phyloP scores from a whole-genome alignment of 1,140 invertebrate species.

The Halesus radiatus region DNA sequence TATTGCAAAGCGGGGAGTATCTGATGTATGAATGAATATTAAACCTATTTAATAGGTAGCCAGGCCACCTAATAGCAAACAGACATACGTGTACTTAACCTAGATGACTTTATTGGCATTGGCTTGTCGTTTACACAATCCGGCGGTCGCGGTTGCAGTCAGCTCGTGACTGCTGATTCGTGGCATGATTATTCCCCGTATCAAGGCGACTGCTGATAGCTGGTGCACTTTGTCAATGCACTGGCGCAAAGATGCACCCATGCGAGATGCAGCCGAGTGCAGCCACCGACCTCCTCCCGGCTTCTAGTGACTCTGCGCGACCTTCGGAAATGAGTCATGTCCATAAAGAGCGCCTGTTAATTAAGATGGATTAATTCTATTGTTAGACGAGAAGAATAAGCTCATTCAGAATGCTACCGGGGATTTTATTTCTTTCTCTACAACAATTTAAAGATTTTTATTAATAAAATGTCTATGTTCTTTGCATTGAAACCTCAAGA shows the following conservation, averaged over 20 bases:
- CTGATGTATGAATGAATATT: slow-evolving; percentile 36
- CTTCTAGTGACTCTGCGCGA: background rate
- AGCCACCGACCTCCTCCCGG: slow-evolving; percentile 4
- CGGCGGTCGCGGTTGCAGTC: slow-evolving; percentile 18
- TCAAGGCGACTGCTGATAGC: slow-evolving; percentile 41
- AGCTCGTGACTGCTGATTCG: slow-evolving; percentile 52
- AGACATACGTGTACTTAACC: slow-evolving; percentile 1
- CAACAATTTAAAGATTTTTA: no score
- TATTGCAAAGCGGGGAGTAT: background rate
- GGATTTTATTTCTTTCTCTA: no score
- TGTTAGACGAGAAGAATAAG: no score
- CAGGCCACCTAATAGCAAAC: no score
- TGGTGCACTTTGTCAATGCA: no score
- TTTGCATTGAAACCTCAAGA: no score
- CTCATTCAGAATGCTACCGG: no score
- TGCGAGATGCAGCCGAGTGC: background rate
- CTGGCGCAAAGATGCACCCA: no score
- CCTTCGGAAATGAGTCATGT: background rate
- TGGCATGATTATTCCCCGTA: slow-evolving; percentile 47
- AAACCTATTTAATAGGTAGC: background rate
- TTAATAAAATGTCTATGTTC: no score
- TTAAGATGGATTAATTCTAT: no score
- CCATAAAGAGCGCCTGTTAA: background rate
- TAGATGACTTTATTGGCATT: slow-evolving; percentile 41
- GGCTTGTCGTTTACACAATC: slow-evolving; percentile 51